Percentiles rank a stretch among this genome's conserved stretches.
These are phyloP conservation scores for Oithona nana DNA, from an alignment of 2,888 invertebrate genomes.

Conservation along the genomic window DNA sequence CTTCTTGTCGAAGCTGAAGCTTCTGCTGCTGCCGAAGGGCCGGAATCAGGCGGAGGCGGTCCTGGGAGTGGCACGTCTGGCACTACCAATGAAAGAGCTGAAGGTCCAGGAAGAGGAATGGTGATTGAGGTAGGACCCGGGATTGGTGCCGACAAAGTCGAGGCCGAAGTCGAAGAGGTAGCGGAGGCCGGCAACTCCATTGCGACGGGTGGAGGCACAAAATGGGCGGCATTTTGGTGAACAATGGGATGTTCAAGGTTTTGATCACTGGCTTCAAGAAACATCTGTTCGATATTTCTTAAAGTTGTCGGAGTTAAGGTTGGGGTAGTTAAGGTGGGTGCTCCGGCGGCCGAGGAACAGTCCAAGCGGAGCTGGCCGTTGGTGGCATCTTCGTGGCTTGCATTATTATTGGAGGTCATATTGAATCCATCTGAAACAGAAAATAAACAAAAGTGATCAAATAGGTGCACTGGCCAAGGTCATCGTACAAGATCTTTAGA, in stretches of 20 bases:
- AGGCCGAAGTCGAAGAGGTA: neutral
- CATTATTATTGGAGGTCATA: neutral
- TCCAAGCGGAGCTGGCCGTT: neutral
- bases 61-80: neutral
- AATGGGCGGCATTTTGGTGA: slow-evolving; percentile 69
- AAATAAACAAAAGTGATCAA: too few species aligned
- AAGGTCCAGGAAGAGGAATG: too few species aligned
- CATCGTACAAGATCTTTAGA: too few species aligned
- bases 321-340: slow-evolving; percentile 78
- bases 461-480: too few species aligned
- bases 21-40: too few species aligned
- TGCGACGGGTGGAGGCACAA: slow-evolving; percentile 53
- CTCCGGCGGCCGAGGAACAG: slow-evolving; percentile 39
- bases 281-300: slow-evolving; percentile 72
- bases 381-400: too few species aligned
- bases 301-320: slow-evolving; percentile 84
- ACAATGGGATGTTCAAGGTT: slow-evolving; percentile 15
- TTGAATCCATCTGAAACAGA: neutral
- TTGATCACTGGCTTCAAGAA: slow-evolving; percentile 55
- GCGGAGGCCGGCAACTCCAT: slow-evolving; percentile 1
- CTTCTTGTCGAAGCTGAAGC: neutral
- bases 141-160: neutral
- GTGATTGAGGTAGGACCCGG: too few species aligned
- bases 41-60: neutral
- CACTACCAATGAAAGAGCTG: neutral